Evolutionary conservation across 2,888 invertebrate genomes (phyloP).

Genomic region (Melanchra persicariae): DNA sequence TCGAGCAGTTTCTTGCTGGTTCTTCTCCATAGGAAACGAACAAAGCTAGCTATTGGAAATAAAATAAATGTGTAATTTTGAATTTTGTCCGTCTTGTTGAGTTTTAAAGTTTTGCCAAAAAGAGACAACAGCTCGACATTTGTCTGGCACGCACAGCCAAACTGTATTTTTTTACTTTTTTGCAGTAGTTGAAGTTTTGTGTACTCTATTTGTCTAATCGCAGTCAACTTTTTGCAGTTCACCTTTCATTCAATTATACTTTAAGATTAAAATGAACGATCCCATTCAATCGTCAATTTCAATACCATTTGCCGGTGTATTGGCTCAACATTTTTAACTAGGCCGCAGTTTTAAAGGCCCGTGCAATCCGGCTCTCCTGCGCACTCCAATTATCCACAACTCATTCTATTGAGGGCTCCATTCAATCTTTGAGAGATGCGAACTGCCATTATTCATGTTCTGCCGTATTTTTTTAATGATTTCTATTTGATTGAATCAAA

Average conservation of each 20-base stretch:
- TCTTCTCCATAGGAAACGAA: no score
- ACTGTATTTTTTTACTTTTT: background rate
- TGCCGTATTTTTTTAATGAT: slow-evolving; percentile 11
- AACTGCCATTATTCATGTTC: slow-evolving; percentile 12
- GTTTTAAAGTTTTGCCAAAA: no score
- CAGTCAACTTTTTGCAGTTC: background rate
- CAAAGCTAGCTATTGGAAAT: no score
- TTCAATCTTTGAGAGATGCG: slow-evolving; percentile 45
- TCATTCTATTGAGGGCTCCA: slow-evolving; percentile 44
- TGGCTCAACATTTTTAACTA: slow-evolving; percentile 38
- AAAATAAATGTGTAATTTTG: no score
- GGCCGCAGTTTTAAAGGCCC: slow-evolving; percentile 28
- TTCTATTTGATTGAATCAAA: slow-evolving; percentile 1
- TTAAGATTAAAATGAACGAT: slow-evolving; percentile 27
- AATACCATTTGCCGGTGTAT: slow-evolving; percentile 43
- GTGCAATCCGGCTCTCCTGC: slow-evolving; percentile 26
- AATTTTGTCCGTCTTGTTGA: no score
- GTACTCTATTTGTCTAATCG: background rate
- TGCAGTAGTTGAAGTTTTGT: background rate
- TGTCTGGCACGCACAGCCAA: no score
- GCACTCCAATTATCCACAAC: slow-evolving; percentile 55
- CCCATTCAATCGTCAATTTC: slow-evolving; percentile 36
- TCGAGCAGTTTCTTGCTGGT: no score
- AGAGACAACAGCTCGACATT: no score
- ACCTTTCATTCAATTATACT: background rate